phyloP scores from a whole-genome alignment of 2,797 vertebrate genomes.

The Melanogrammus aeglefinus region DNA sequence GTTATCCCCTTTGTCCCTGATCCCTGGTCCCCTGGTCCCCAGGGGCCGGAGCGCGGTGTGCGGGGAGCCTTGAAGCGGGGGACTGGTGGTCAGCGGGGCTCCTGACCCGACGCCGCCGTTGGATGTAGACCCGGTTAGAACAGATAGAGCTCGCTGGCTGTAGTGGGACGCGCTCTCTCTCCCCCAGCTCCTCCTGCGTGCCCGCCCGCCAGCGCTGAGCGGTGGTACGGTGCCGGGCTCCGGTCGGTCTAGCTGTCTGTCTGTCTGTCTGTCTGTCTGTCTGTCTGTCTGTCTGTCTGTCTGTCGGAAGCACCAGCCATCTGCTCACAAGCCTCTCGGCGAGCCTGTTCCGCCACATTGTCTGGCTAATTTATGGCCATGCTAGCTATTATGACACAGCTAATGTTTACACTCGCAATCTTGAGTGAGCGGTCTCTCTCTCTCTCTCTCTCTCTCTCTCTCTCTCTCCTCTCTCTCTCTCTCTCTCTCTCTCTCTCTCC shows the following conservation, averaged over 20 bases:
- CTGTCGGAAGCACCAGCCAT: slow-evolving; percentile 55
- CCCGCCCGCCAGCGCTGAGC: slow-evolving; percentile 15
- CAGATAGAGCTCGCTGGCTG: background rate
- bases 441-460: no score
- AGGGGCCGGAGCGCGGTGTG: background rate
- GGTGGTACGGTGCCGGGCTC: slow-evolving; percentile 32
- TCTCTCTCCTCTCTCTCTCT: no score
- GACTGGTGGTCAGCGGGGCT: background rate
- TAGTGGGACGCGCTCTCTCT: background rate
- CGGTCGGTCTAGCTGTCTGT: slow-evolving; percentile 28
- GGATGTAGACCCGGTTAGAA: background rate
- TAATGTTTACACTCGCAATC: background rate
- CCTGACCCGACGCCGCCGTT: background rate
- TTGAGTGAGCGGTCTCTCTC: background rate
- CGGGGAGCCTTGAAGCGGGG: background rate
- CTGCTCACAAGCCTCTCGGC: slow-evolving; percentile 47
- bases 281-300: slow-evolving; percentile 24
- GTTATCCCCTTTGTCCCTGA: background rate
- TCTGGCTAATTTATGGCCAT: slow-evolving; percentile 29
- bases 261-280: no score
- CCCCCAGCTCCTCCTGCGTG: background rate
- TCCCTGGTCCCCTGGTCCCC: background rate
- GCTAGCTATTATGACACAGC: slow-evolving; percentile 14
- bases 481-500: background rate
- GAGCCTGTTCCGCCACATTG: slow-evolving; percentile 12